Evolutionary conservation across 2,113 vertebrate species (phyloP), one percentile per base, ranked within the genome.

Genomic region (Oryzias celebensis): DNA sequence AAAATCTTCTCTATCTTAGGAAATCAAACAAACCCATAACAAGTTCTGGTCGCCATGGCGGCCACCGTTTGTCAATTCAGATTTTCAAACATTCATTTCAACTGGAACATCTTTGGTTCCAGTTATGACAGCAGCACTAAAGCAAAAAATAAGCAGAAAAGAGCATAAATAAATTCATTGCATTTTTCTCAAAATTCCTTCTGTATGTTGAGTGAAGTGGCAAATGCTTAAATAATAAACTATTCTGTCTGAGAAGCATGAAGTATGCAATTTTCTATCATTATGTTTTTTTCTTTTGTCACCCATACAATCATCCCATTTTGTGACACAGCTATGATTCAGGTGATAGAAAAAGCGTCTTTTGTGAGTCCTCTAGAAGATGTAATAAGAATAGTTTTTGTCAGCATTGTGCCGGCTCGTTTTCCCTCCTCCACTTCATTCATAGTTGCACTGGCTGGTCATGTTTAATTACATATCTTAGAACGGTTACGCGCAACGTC

Each of bases 381-480:
- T 45, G 28, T 28, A 49, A 60, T 46, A 31, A 41, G 31, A 20
- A 64, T 52, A n/a, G 13, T 43, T 48, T 56, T 51, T 41, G 43
- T 54, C 43, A 26, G 15, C 18, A 2, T 15, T 1, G 3, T 12
- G 26, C 14, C 2, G 20, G 15, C 42, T 50, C 15, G 4, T 59
- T 48, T 44, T n/a, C 46, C 7, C 18, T 5, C 47, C n/a, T 52
- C 3, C 4, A 3, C 2, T 10, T 47, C 51, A 58, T 44, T 44
- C 50, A 3, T 36, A 54, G 20, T 46, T 41, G 18, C 41, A 13
- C 31, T 10, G n/a, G 12, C 36, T 42, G 43, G 43, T 68, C 20
- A 23, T 28, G 51, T 31, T 58, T 59, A 63, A 63, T 59, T 67
- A 52, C 41, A 51, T 22, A 4, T 52, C 28, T 64, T 58, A 51